Evolutionary conservation across 2,888 invertebrate genomes (phyloP), one percentile per base, ranked within the genome.

Genomic region (Drosophila meridiana): DNA sequence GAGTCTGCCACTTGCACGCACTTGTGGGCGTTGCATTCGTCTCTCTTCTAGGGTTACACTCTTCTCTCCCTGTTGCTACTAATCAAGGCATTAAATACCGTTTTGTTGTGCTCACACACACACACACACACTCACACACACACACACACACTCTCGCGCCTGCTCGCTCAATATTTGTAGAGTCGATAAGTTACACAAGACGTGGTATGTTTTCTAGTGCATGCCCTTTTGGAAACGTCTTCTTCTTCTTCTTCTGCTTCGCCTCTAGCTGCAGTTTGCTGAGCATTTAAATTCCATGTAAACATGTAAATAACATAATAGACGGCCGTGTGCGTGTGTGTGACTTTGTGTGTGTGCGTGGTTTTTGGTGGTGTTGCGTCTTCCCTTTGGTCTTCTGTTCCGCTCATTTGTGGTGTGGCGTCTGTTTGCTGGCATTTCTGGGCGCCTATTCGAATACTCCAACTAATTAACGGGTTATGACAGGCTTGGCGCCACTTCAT

Each of bases 401-500:
- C 26, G 13, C n/a, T 42, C 48, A 45, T 55, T 60, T 62, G 26
- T 26, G 26, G 45, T 28, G 14, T 36, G 36, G 40, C 26, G n/a
- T n/a, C 14, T 28, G 52, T 47, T 56, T 76, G 47, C 69, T 73
- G 52, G 38, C 43, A 59, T 56, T 79, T 64, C 91, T 92, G 92
- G 13, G 75, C 85, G 89, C 92, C 92, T 92, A 85, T 80, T 92
- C 76, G 80, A 90, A 89, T 91, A 89, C 91, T 91, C 91, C 90
- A 92, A 91, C 92, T 92, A 92, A 92, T 92, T 92, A 91, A 92
- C 90, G 83, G 85, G 89, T 91, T 91, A 88, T 91, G 89, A 90
- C 90, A 89, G 80, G 73, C 82, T 77, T 64, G 76, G 86, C 87
- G 84, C 82, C 87, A 84, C 74, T 87, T 78, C 76, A 80, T 87